Percentiles rank a stretch among this genome's conserved stretches.
phyloP scores from a whole-genome alignment of 2,888 invertebrate genomes.

The Microplitis manilae region DNA sequence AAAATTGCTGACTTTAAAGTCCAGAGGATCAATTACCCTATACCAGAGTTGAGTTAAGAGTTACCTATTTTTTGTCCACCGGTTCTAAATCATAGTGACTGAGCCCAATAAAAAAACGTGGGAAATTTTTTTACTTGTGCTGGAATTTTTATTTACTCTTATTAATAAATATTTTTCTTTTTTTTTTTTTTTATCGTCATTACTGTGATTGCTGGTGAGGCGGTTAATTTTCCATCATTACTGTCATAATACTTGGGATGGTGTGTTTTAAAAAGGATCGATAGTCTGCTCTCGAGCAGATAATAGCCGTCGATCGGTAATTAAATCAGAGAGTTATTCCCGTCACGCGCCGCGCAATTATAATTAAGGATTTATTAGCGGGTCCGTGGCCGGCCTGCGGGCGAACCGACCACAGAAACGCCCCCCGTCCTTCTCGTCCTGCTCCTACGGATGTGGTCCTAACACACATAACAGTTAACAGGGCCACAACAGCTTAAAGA shows the following conservation, averaged over 20 bases:
- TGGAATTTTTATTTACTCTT: not conserved
- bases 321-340: slow-evolving; percentile 71
- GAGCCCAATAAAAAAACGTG: not conserved
- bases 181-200: not conserved
- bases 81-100: not conserved
- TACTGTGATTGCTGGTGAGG: not conserved
- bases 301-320: slow-evolving; percentile 66
- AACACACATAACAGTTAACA: slow-evolving; percentile 66
- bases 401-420: slow-evolving; percentile 66
- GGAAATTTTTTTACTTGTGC: slow-evolving; percentile 2
- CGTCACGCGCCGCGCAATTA: slow-evolving; percentile 71
- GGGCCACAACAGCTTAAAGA: slow-evolving; percentile 68
- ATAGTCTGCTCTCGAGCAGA: slow-evolving; percentile 47
- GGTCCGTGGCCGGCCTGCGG: slow-evolving; percentile 59
- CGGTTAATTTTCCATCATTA: slow-evolving; percentile 11
- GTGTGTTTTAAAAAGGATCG: slow-evolving; percentile 25
- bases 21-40: slow-evolving; percentile 37
- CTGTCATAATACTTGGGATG: slow-evolving; percentile 2
- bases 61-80: not conserved
- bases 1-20: slow-evolving; percentile 58
- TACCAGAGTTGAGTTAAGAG: slow-evolving; percentile 19
- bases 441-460: slow-evolving; percentile 55
- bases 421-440: slow-evolving; percentile 50
- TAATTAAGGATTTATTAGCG: slow-evolving; percentile 72
- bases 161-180: not conserved